Base-by-base conservation (phyloP, 2,113 vertebrate species). In the Paramisgurnus dabryanus region DNA sequence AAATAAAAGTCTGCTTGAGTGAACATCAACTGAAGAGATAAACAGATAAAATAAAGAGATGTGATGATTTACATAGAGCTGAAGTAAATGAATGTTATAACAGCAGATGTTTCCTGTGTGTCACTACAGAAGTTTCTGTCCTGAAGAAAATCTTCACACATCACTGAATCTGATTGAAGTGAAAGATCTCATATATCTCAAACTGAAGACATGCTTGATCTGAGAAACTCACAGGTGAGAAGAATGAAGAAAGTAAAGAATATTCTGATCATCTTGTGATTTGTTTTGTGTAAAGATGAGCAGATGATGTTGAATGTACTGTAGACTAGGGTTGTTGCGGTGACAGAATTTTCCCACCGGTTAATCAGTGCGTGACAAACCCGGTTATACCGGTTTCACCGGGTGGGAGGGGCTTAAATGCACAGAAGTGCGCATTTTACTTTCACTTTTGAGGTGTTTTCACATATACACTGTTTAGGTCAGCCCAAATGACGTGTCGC, bases 141-240 rank as follows among this genome's bases (percentile, higher is more conserved):
- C n/a, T n/a, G n/a, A n/a, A n/a, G n/a, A n/a, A n/a, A n/a, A 67
- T 67, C 66, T 67, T n/a, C 43, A 67, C 66, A 67, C 17, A 18
- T 67, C 66, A 67, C 66, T 67, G 66, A 9, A 7, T 68, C 66
- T 68, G 43, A 10, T 45, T 12, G 5, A 68, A 68, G 43, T 47
- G 0, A 4, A 13, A 22, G n/a, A 47, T 67, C 17, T 34, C n/a
- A 34, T 15, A 27, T 50, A 11, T 72, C 73, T 67, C 84, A 85
- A 70, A 69, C 41, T 39, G 10, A 0, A 68, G 49, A 53, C 22
- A 70, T 4, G 1, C 13, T 53, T 13, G 5, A 53, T 53, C 50
- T 53, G 50, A 53, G 12, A 17, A 53, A 70, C 22, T 70, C n/a
- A 70, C 47, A 70, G 67, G 22, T 70, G 18, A 70, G 47, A 70